Percentiles rank a stretch among this genome's conserved stretches.
Evolutionary conservation across 30 jellyfish, hydroid and myxozoan species (phyloP).

Genomic region (Pelagia noctiluca): DNA sequence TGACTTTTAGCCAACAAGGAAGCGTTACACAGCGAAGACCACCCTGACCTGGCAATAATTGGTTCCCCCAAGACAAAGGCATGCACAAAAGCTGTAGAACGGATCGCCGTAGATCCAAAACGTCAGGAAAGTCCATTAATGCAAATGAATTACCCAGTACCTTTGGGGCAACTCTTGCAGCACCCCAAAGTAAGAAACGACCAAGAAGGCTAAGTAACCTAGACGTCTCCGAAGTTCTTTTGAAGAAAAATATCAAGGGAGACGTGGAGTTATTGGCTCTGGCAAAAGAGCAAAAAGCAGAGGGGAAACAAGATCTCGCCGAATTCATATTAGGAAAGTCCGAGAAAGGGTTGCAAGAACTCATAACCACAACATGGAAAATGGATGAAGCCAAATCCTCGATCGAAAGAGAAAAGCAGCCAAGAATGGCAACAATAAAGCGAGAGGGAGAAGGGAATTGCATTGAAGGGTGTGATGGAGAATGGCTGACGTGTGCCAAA

Average conservation of each 20-base stretch:
- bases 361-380: neutral
- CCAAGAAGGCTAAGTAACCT: neutral
- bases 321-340: neutral
- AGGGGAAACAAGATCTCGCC: neutral
- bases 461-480: neutral
- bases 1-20: too few species aligned
- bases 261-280: neutral
- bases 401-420: neutral
- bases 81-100: neutral
- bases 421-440: neutral
- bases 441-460: neutral
- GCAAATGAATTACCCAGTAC: neutral
- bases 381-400: neutral
- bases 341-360: neutral
- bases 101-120: too few species aligned
- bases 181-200: neutral
- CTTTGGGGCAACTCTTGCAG: neutral
- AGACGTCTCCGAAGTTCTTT: too few species aligned
- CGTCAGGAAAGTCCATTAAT: neutral
- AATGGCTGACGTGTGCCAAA: neutral
- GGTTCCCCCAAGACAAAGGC: neutral
- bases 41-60: neutral
- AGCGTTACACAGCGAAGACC: neutral
- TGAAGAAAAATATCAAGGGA: too few species aligned
- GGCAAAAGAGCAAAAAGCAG: neutral